phyloP scores from a whole-genome alignment of 2,888 invertebrate genomes.

The Bembecia ichneumoniformis region DNA sequence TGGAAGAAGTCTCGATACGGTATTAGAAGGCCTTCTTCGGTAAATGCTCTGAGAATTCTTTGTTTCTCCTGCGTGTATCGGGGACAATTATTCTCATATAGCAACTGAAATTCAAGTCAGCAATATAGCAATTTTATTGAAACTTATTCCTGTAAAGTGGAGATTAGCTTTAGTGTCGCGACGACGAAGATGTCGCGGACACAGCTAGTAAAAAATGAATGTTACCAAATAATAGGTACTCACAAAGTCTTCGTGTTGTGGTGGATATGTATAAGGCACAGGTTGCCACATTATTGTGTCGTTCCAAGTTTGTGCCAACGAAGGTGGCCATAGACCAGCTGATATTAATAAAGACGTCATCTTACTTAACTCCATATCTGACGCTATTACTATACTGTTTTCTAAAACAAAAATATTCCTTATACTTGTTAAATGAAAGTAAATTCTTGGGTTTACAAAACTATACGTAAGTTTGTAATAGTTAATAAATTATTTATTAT shows the following conservation, averaged over 20 bases:
- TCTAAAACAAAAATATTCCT: conserved; percentile 19
- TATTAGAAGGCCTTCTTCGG: conserved; percentile 47
- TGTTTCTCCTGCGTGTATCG: conserved; percentile 58
- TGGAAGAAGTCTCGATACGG: conserved; percentile 58
- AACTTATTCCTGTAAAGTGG: too few species aligned
- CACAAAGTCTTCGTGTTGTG: conserved; percentile 49
- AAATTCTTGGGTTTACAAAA: too few species aligned
- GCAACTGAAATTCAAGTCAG: conserved; percentile 33
- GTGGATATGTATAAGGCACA: conserved; percentile 70
- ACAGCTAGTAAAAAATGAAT: not conserved
- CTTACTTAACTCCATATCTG: conserved; percentile 81
- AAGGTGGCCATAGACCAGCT: conserved; percentile 79
- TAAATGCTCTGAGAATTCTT: conserved; percentile 49
- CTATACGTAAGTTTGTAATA: too few species aligned
- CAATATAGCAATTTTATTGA: too few species aligned
- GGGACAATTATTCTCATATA: conserved; percentile 63
- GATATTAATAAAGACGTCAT: conserved; percentile 80
- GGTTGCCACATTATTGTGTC: conserved; percentile 73
- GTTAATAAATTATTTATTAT: too few species aligned
- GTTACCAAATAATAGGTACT: conserved; percentile 14
- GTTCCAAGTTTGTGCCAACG: conserved; percentile 62
- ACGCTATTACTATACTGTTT: conserved; percentile 69
- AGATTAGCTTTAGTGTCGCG: too few species aligned
- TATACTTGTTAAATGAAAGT: too few species aligned
- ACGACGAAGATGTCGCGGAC: too few species aligned